Percentiles rank a stretch among this genome's conserved stretches.
phyloP scores from a whole-genome alignment of 2,113 vertebrate species.

The Oncorhynchus nerka region DNA sequence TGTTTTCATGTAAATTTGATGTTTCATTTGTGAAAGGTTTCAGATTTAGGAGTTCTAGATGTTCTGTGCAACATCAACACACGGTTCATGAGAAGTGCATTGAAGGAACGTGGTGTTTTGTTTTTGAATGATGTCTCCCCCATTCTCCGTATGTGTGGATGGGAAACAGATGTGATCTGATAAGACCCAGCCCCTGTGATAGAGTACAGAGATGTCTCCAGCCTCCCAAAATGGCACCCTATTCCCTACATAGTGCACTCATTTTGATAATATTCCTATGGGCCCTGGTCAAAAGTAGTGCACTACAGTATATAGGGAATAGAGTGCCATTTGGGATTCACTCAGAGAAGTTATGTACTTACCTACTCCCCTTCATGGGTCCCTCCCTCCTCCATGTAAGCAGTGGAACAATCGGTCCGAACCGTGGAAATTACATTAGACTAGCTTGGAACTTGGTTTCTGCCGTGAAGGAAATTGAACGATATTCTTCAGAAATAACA shows the following conservation, averaged over 20 bases:
- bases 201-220: slow-evolving; percentile 33
- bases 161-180: neutral
- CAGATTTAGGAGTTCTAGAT: slow-evolving; percentile 30
- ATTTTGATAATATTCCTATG: no score
- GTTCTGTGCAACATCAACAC: slow-evolving; percentile 40
- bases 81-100: slow-evolving; percentile 39
- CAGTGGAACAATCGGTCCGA: neutral
- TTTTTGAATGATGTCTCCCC: neutral
- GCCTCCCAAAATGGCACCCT: neutral
- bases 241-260: no score
- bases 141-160: neutral
- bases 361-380: slow-evolving; percentile 53
- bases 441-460: slow-evolving; percentile 17
- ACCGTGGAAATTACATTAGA: slow-evolving; percentile 55
- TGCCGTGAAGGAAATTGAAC: slow-evolving; percentile 53
- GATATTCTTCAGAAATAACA: slow-evolving; percentile 47
- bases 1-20: no score
- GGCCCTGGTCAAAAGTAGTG: no score
- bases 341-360: neutral
- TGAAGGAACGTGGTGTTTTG: neutral
- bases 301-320: no score
- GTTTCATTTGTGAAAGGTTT: slow-evolving; percentile 7
- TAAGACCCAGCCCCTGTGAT: slow-evolving; percentile 38
- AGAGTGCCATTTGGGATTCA: no score
- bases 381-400: neutral